A percentile compares a stretch with the other conserved stretches of the same genome.
These are phyloP conservation scores for Lithophane ornitopus DNA, from an alignment of 2,888 invertebrate species.

Conservation along the genomic window DNA sequence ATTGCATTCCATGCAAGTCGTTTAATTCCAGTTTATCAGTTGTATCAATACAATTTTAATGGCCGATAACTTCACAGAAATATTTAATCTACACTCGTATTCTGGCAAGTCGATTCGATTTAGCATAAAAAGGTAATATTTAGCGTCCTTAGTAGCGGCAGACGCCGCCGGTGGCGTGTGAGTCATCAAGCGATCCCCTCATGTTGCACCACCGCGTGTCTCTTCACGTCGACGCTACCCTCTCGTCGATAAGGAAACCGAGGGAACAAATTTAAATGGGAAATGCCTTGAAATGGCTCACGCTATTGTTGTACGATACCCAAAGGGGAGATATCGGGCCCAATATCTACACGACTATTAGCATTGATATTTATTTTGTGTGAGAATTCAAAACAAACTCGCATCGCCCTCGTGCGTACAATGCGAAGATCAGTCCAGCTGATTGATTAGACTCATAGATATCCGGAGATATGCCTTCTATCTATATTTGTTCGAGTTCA, in stretches of 20 bases:
- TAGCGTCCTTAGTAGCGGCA: slow-evolving; percentile 47
- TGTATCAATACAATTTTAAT: slow-evolving; percentile 32
- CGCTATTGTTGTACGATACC: slow-evolving; percentile 85
- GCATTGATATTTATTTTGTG: slow-evolving; percentile 85
- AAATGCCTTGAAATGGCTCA: slow-evolving; percentile 88
- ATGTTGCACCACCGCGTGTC: slow-evolving; percentile 71
- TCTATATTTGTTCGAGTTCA: too few species aligned
- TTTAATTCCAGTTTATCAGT: slow-evolving; percentile 35
- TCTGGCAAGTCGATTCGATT: slow-evolving; percentile 46
- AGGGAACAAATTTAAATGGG: slow-evolving; percentile 88
- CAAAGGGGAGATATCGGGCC: slow-evolving; percentile 84
- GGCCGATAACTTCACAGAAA: slow-evolving; percentile 33
- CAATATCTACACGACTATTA: slow-evolving; percentile 84
- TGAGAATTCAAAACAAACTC: slow-evolving; percentile 84
- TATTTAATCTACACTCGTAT: slow-evolving; percentile 53
- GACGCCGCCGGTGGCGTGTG: slow-evolving; percentile 64
- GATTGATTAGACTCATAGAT: slow-evolving; percentile 66
- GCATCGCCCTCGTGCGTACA: slow-evolving; percentile 63
- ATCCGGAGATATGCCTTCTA: too few species aligned
- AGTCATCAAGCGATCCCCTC: slow-evolving; percentile 73
- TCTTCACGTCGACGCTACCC: slow-evolving; percentile 70
- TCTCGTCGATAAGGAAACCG: slow-evolving; percentile 83
- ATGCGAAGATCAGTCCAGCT: slow-evolving; percentile 60
- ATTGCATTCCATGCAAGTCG: slow-evolving; percentile 7
- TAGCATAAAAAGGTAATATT: slow-evolving; percentile 65